phyloP scores from a whole-genome alignment of 1,140 invertebrate genomes.

The Acromyrmex echinatior region DNA sequence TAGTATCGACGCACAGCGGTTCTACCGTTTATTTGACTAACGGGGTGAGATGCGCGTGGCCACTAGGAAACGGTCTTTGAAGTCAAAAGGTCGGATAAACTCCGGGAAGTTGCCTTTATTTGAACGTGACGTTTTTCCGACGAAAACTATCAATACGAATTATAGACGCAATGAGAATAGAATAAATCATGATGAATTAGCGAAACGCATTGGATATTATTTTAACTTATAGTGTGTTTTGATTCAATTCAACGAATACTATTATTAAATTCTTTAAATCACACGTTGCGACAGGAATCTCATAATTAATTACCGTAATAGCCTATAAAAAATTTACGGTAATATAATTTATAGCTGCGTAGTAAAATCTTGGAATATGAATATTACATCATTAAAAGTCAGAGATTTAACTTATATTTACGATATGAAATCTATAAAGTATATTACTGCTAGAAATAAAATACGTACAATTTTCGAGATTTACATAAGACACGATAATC shows the following conservation, averaged over 20 bases:
- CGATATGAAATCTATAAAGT: not conserved
- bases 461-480: slow-evolving; percentile 2
- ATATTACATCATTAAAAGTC: not conserved
- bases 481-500: not conserved
- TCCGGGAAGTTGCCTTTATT: slow-evolving; percentile 8
- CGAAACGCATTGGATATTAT: not conserved
- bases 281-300: not conserved
- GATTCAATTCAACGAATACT: not conserved
- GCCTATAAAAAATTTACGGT: not conserved
- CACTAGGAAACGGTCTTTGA: slow-evolving; percentile 66
- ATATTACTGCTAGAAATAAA: slow-evolving; percentile 16
- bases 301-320: slow-evolving; percentile 5
- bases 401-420: not conserved
- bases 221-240: not conserved
- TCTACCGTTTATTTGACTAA: slow-evolving; percentile 69
- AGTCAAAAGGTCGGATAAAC: slow-evolving; percentile 55
- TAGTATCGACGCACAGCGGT: slow-evolving; percentile 64
- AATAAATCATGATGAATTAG: not conserved
- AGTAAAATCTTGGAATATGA: not conserved
- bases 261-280: slow-evolving; percentile 39
- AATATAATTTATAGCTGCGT: not conserved
- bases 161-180: not conserved
- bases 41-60: slow-evolving; percentile 55
- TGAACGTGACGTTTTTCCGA: not conserved
- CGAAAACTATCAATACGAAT: not conserved